Conservation (phyloP, 2,113 vertebrate species). For the Taurulus bubalis region DNA sequence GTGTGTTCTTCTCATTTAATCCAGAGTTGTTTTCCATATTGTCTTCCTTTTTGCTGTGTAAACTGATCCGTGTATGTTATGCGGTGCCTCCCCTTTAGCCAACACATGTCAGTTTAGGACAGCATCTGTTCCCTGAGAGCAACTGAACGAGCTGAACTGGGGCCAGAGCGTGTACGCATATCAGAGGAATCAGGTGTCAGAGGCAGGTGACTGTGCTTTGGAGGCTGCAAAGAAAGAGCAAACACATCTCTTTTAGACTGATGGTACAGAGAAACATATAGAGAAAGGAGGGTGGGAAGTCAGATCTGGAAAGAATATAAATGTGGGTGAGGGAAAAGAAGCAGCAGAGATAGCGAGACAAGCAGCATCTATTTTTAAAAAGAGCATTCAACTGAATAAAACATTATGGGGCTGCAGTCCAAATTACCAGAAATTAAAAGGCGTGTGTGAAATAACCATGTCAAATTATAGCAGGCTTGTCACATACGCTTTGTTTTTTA, state of each 20-base stretch:
- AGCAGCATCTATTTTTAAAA: slow-evolving; percentile 55
- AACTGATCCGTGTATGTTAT: slow-evolving; percentile 50
- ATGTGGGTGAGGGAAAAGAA: slow-evolving; percentile 16
- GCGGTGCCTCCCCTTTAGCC: slow-evolving; percentile 12
- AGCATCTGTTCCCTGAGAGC: slow-evolving; percentile 67
- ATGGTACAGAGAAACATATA: slow-evolving; percentile 13
- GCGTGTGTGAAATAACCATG: slow-evolving; percentile 23
- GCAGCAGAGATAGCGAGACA: slow-evolving; percentile 23
- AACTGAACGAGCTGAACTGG: slow-evolving; percentile 41
- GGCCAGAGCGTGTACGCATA: slow-evolving; percentile 21
- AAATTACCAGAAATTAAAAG: slow-evolving; percentile 50
- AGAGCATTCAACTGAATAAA: slow-evolving; percentile 58
- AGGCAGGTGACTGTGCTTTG: slow-evolving; percentile 42
- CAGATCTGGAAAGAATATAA: slow-evolving; percentile 4
- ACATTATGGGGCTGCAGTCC: slow-evolving; percentile 39
- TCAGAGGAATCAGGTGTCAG: slow-evolving; percentile 56
- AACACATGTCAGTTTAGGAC: slow-evolving; percentile 55
- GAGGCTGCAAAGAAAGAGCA: slow-evolving; percentile 32
- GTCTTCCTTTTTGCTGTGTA: slow-evolving; percentile 53
- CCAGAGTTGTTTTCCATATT: slow-evolving; percentile 35
- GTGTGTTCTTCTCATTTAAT: slow-evolving; percentile 41
- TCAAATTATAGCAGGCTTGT: slow-evolving; percentile 23
- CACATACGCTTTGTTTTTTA: slow-evolving; percentile 36
- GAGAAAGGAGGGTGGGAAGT: neutral
- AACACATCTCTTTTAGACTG: slow-evolving; percentile 19